Base-by-base conservation (phyloP, 2,888 invertebrate species). In the Syritta pipiens region DNA sequence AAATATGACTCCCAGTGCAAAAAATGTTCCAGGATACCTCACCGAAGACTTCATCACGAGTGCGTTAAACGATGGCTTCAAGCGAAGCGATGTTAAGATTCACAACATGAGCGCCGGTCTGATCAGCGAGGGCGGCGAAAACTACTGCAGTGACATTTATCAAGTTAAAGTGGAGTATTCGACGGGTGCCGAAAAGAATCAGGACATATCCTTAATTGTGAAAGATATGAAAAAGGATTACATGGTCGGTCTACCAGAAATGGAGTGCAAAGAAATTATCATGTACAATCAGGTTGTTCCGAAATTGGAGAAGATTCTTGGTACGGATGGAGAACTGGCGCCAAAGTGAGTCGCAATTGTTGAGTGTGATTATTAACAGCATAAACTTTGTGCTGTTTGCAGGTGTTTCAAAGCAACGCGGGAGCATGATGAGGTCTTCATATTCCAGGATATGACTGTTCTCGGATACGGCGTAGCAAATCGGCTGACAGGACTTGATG, bases 401-500 rank as follows among this genome's bases (percentile, higher is more conserved):
- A 57, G 57, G 28, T 44, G 28, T 14, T 57, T 30, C 10, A 44
- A 12, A 12, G 30, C 30, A 12, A 20, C 22, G 1, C 12, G 4
- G 5, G 24, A 55, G 1, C 4, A 14, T 40, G 30, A 30, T 14
- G 57, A 57, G 3, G 69, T 44, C 14, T 68, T 81, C n/a, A 68
- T 81, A 5, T 67, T 82, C 24, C 53, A 82, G 30, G 83, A 83
- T 55, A 84, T 91, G 20, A 85, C 87, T 4, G 84, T 86, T 7
- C 81, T 85, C 32, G 42, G 32, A n/a, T 57, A 57, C 28, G 22
- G 10, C 3, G 14, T 90, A 87, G 87, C 88, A 1, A 87, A 89
- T 77, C 86, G 91, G 42, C 86, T 88, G 55, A 81, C 84, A 30
- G 91, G 91, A 22, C 85, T 91, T 19, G 90, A 91, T 84, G 84